A percentile compares a stretch with the other conserved stretches of the same genome.
Evolutionary conservation across 1,140 invertebrate species (phyloP).

Genomic region (Episyrphus balteatus): DNA sequence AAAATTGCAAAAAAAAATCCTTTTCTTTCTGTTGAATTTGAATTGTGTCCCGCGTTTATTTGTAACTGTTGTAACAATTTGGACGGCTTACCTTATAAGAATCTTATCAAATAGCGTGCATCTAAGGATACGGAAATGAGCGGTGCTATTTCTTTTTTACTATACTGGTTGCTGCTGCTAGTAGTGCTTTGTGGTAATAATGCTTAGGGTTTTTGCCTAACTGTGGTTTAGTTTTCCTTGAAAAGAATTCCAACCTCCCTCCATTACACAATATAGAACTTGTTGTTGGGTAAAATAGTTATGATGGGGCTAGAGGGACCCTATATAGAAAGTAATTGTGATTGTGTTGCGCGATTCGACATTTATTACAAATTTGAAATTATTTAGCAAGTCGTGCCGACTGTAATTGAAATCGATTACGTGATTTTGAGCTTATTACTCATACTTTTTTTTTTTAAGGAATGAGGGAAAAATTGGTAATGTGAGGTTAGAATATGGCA

Average conservation of each 20-base stretch:
- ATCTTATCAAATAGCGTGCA: conserved; percentile 1
- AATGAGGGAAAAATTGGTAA: neutral
- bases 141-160: no score
- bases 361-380: conserved; percentile 1
- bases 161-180: no score
- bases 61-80: neutral
- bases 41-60: neutral
- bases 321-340: no score
- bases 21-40: neutral
- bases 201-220: no score
- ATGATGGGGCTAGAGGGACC: no score
- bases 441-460: neutral
- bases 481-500: no score
- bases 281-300: no score
- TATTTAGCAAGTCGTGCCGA: neutral
- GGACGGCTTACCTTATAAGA: neutral
- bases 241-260: no score
- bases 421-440: neutral
- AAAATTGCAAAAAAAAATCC: neutral
- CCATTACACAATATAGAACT: no score
- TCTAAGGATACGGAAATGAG: neutral
- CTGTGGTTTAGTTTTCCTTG: no score
- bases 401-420: conserved; percentile 3
- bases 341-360: no score
- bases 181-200: no score